Evolutionary conservation across 2,113 vertebrate genomes (phyloP).

Genomic region (Solea solea): DNA sequence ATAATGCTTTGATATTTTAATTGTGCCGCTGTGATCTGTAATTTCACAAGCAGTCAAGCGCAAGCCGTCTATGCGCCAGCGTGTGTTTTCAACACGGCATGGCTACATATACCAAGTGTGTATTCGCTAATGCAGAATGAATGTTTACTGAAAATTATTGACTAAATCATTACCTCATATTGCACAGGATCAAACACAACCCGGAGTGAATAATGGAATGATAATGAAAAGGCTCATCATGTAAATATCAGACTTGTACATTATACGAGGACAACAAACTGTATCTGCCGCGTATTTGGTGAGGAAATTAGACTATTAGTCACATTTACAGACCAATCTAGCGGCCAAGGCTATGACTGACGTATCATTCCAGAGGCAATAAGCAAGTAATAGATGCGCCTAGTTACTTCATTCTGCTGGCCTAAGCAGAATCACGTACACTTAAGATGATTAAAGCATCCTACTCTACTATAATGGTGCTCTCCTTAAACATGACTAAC

Average conservation of each 20-base stretch:
- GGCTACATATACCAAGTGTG: not conserved
- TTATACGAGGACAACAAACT: constrained; percentile 15
- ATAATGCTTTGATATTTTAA: too few relatives aligned
- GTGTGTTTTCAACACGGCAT: not conserved
- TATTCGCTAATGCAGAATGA: not conserved
- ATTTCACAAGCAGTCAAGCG: not conserved
- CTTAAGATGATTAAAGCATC: constrained; percentile 65
- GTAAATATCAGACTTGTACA: constrained; percentile 11
- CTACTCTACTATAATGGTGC: constrained; percentile 19
- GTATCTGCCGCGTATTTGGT: constrained; percentile 16
- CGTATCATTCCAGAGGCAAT: constrained; percentile 28
- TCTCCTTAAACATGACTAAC: constrained; percentile 49
- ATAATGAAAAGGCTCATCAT: constrained; percentile 2
- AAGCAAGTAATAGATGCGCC: constrained; percentile 36
- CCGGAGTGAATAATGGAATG: constrained; percentile 3
- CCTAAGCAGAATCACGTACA: constrained; percentile 59
- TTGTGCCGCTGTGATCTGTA: not conserved
- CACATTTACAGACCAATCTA: constrained; percentile 24
- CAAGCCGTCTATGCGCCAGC: not conserved
- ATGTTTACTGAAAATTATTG: not conserved
- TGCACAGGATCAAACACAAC: not conserved
- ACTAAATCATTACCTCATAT: not conserved
- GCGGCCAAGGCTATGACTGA: not conserved
- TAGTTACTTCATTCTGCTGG: constrained; percentile 46
- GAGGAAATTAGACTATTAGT: constrained; percentile 48